Percentiles rank a stretch among this genome's conserved stretches.
phyloP scores from a whole-genome alignment of 2,113 vertebrate genomes.

The Siphamia tubifer region DNA sequence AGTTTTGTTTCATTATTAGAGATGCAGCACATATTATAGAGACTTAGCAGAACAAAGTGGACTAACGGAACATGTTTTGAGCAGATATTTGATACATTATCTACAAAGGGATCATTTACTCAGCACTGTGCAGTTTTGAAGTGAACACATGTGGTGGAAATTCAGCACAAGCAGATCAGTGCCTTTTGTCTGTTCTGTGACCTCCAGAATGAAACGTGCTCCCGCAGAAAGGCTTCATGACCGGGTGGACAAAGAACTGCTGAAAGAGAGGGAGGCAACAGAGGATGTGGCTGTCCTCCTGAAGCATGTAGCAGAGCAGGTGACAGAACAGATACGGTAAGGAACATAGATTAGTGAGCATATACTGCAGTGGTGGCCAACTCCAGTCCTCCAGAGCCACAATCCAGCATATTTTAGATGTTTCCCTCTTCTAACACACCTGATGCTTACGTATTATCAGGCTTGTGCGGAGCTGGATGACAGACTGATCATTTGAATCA shows the following conservation, averaged over 20 bases:
- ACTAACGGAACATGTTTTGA: no score
- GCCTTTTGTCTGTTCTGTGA: neutral
- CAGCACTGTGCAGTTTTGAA: neutral
- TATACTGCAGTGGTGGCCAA: no score
- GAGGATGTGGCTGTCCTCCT: constrained; percentile 79
- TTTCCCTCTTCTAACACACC: no score
- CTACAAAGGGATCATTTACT: no score
- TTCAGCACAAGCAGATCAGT: neutral
- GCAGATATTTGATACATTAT: neutral
- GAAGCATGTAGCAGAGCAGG: constrained; percentile 82
- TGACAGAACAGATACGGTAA: constrained; percentile 89
- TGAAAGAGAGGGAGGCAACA: constrained; percentile 84
- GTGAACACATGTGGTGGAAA: neutral
- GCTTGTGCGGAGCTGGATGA: no score
- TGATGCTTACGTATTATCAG: no score
- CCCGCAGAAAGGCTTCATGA: constrained; percentile 84
- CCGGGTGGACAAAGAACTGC: constrained; percentile 84
- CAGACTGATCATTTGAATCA: no score
- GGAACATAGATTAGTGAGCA: neutral
- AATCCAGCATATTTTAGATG: no score
- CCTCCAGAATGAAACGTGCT: constrained; percentile 79
- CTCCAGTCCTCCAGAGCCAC: no score
- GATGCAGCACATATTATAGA: no score
- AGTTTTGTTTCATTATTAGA: no score
- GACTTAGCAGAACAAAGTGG: no score